Evolutionary conservation across 2,113 vertebrate species (phyloP), one percentile per base, ranked within the genome.

Genomic region (Parus major): DNA sequence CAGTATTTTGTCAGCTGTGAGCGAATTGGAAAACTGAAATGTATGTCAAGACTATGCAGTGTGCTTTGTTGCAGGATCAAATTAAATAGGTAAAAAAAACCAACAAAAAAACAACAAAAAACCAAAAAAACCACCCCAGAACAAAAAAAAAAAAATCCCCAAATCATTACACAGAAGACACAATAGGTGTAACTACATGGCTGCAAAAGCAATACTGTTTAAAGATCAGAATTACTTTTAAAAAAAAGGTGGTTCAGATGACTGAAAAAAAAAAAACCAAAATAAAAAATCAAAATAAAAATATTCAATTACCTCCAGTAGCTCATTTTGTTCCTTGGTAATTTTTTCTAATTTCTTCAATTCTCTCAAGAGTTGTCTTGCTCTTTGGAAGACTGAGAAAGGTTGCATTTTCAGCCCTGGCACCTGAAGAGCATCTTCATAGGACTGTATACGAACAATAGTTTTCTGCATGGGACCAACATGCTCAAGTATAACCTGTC

Each of bases 341-440:
- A 98, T 97, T 96, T 98, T 98, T 96, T 99, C 99, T 87, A 99
- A 92, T 39, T 98, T 97, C 79, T 97, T 97, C 63, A 99, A 69
- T 61, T 98, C 97, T 83, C 89, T 97, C 86, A 98, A 96, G 44
- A 99, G 98, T 31, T 97, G 97, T 28, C 97, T 96, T 70, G 98
- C 98, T 8, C 97, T 98, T 55, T 87, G 86, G 79, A 99, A 99
- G 55, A 99, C 98, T 15, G 92, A 91, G 41, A 99, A 97, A 50
- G 98, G 97, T 39, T 98, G 97, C 31, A 95, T 96, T 55, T 98
- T 98, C 19, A 96, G 88, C 53, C 98, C 98, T 8, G 98, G 98
- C 10, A 99, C 96, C 89, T 86, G 95, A 71, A 99, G 97, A 9
- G 80, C 95, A n/a, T 97, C 96, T 94, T 98, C 98, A 25, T 98